phyloP scores from a whole-genome alignment of 2,888 invertebrate species.

The Lepeophtheirus nordmannii region DNA sequence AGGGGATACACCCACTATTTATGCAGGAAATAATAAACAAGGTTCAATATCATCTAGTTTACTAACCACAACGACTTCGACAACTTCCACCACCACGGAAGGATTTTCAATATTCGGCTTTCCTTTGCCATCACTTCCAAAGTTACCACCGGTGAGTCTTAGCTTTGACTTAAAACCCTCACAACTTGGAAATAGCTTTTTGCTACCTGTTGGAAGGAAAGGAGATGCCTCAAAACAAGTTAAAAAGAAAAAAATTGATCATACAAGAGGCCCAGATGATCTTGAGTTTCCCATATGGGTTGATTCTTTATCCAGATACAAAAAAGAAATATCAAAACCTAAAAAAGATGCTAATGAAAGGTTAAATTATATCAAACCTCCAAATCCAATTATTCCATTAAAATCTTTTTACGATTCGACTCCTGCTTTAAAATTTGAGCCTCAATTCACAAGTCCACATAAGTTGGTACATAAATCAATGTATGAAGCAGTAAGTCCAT shows the following conservation, averaged over 20 bases:
- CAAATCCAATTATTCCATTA: conserved; percentile 16
- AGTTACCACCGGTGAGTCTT: conserved; percentile 9
- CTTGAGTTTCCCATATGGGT: conserved; percentile 19
- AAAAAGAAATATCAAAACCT: not conserved
- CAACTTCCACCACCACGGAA: not conserved
- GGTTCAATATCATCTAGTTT: not conserved
- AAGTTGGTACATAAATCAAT: not conserved
- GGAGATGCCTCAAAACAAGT: conserved; percentile 11
- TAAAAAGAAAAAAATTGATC: conserved; percentile 11
- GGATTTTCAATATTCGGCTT: conserved; percentile 18
- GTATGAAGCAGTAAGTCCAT: not conserved
- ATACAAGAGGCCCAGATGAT: conserved; percentile 19
- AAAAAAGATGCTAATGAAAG: not conserved
- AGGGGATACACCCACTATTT: conserved; percentile 25
- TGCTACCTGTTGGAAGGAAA: conserved; percentile 11
- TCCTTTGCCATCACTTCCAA: conserved; percentile 9
- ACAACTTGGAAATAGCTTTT: not conserved
- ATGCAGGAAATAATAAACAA: conserved; percentile 5
- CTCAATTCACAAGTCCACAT: not conserved
- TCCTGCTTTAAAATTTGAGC: conserved; percentile 1
- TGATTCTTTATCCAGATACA: conserved; percentile 8
- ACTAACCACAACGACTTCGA: not conserved
- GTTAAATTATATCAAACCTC: not conserved
- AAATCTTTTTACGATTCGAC: not conserved
- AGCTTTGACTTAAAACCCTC: conserved; percentile 20